Evolutionary conservation across 2,888 invertebrate genomes (phyloP).

Genomic region (Meteorus cinctellus): DNA sequence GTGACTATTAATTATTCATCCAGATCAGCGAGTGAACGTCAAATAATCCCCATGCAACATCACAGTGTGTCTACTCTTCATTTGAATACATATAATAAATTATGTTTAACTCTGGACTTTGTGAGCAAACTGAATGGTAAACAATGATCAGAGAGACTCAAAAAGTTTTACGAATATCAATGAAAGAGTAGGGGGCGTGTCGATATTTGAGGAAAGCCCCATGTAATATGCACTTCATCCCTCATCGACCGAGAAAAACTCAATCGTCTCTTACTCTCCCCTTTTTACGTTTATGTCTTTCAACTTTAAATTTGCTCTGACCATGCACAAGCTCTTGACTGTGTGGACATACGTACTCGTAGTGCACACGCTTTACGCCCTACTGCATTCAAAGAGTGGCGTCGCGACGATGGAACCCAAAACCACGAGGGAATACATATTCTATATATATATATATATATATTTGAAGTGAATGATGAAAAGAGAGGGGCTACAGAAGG

Average conservation of each 20-base stretch:
- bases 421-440: neutral
- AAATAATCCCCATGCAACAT: no score
- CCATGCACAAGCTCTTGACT: neutral
- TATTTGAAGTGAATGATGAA: neutral
- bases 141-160: neutral
- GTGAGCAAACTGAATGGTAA: neutral
- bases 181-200: neutral
- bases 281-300: neutral
- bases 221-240: constrained; percentile 5
- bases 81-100: neutral
- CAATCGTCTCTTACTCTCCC: neutral
- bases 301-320: constrained; percentile 2
- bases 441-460: neutral
- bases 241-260: neutral
- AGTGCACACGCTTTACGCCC: neutral
- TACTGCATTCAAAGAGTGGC: constrained; percentile 7
- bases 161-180: constrained; percentile 1
- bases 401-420: neutral
- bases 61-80: no score
- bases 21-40: no score
- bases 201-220: neutral
- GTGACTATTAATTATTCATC: no score
- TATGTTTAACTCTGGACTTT: neutral
- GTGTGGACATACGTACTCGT: neutral
- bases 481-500: neutral